Evolutionary conservation across 2,113 vertebrate genomes (phyloP).

Genomic region (Scophthalmus maximus): DNA sequence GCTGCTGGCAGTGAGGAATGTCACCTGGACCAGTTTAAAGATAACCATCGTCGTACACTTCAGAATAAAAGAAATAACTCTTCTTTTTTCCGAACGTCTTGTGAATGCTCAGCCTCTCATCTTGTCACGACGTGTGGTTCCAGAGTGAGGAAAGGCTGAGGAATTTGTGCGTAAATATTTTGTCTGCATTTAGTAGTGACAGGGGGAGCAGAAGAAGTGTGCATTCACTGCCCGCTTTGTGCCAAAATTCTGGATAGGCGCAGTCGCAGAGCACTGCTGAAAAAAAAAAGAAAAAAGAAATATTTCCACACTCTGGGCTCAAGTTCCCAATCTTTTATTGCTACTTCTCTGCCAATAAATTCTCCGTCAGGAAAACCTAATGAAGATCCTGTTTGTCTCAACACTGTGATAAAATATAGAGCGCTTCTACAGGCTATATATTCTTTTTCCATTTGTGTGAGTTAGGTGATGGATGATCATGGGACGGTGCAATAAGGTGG

Average conservation of each 20-base stretch:
- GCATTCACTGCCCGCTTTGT: constrained; percentile 8
- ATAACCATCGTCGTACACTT: constrained; percentile 4
- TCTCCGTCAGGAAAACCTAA: constrained; percentile 35
- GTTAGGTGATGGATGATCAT: too few relatives aligned
- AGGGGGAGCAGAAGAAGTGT: constrained; percentile 19
- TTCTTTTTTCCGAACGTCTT: constrained; percentile 8
- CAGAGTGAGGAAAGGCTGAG: constrained; percentile 24
- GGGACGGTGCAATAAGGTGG: neutral
- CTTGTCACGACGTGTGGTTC: constrained; percentile 9
- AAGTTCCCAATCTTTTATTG: constrained; percentile 11
- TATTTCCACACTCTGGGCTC: constrained; percentile 31
- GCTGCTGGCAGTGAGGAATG: constrained; percentile 46
- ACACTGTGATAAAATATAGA: constrained; percentile 22
- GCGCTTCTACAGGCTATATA: neutral
- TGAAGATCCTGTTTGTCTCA: constrained; percentile 51
- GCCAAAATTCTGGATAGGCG: constrained; percentile 17
- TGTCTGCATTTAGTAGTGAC: constrained; percentile 27
- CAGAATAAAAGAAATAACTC: constrained; percentile 30
- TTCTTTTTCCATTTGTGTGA: constrained; percentile 21
- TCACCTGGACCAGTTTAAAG: constrained; percentile 49
- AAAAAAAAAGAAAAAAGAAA: constrained; percentile 27
- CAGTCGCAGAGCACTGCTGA: neutral
- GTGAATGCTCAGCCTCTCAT: constrained; percentile 19
- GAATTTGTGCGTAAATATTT: constrained; percentile 41
- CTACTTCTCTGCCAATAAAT: constrained; percentile 26